phyloP scores from a whole-genome alignment of 2,888 invertebrate genomes.

The Synergus gifuensis region DNA sequence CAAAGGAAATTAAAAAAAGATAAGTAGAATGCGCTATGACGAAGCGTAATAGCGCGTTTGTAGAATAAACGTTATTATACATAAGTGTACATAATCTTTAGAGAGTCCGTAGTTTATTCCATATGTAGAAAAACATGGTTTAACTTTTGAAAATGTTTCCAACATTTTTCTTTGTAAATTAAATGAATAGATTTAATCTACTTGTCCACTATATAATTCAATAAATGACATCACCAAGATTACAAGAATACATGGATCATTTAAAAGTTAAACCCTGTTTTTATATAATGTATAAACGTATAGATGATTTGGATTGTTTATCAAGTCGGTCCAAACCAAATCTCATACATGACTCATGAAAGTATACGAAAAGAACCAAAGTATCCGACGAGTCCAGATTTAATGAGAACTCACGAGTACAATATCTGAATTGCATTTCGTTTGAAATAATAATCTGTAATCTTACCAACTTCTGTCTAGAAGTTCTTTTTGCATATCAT shows the following conservation, averaged over 20 bases:
- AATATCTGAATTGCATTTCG: slow-evolving; percentile 39
- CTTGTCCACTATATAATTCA: not conserved
- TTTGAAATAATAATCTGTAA: slow-evolving; percentile 27
- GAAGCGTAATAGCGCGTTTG: slow-evolving; percentile 67
- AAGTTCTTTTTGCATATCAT: slow-evolving; percentile 68
- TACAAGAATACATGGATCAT: slow-evolving; percentile 32
- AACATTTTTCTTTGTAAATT: not conserved
- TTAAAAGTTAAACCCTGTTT: slow-evolving; percentile 45
- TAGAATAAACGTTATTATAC: slow-evolving; percentile 71
- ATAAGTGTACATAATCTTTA: slow-evolving; percentile 74
- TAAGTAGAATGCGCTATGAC: slow-evolving; percentile 60
- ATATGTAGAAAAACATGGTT: slow-evolving; percentile 35
- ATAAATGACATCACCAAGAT: not conserved
- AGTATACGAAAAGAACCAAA: slow-evolving; percentile 72
- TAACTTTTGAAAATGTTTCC: slow-evolving; percentile 34
- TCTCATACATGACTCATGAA: slow-evolving; percentile 70
- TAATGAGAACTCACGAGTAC: slow-evolving; percentile 57
- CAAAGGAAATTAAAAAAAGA: slow-evolving; percentile 60
- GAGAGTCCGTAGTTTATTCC: slow-evolving; percentile 67
- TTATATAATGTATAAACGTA: slow-evolving; percentile 57
- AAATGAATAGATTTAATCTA: not conserved
- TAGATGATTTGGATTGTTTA: slow-evolving; percentile 68
- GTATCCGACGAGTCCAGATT: slow-evolving; percentile 60
- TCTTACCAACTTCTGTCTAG: slow-evolving; percentile 54
- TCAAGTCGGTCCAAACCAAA: slow-evolving; percentile 68